Evolutionary conservation across 2,113 vertebrate genomes (phyloP), one percentile per base, ranked within the genome.

Genomic region (Orthonyx spaldingii): DNA sequence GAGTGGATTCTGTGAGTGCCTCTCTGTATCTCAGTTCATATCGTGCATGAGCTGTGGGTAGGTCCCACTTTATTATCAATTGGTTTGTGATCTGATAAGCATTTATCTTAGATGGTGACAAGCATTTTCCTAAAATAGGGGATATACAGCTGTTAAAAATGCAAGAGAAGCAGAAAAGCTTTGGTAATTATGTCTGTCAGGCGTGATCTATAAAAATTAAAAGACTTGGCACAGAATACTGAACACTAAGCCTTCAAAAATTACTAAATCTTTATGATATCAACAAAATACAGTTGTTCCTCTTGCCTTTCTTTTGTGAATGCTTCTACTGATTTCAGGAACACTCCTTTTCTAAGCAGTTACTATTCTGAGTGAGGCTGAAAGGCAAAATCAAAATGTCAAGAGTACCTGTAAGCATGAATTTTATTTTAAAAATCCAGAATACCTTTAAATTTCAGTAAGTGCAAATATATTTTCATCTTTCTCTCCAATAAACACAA

Each of bases 21-120:
- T 97, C 97, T 92, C 77, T 96, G 76, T 97, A 97, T 72, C 92
- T 95, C 84, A 97, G n/a, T 80, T 96, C 89, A 42, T 95, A 60
- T 0, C 9, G 4, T 24, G 28, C 47, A 56, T 71, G 33, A 59
- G 17, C 65, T 46, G 32, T 22, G n/a, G 93, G 61, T 27, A 46
- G 33, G 24, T 95, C 84, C 96, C 97, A 97, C 30, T 77, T 84
- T 56, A 97, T 63, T 79, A 91, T 82, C 74, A 97, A 9, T 8
- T 76, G 66, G 24, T 86, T 81, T 94, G 52, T 53, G 55, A 95
- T 93, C 89, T 97, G 96, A 35, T 96, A 28, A 83, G 84, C 84
- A 13, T 56, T 91, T 93, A 97, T 74, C 22, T 81, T 91, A 80
- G 68, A 79, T 20, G 94, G 81, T 77, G 87, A 72, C 44, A 53